Conservation (phyloP, 2,113 vertebrate genomes). For the Ranitomeya imitator region DNA sequence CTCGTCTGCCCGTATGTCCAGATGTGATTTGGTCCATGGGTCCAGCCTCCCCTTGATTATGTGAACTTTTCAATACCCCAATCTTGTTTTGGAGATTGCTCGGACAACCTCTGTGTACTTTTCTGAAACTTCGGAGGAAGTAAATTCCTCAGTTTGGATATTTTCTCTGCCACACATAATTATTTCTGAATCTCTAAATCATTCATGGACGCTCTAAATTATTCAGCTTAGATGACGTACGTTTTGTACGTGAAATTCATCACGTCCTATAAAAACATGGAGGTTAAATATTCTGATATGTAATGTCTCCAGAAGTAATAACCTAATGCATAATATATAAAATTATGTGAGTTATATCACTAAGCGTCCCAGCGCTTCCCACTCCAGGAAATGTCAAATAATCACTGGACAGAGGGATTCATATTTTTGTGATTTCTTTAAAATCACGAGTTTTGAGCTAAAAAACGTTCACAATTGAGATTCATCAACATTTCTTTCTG, state of each 20-base stretch:
- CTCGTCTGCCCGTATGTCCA: too few species aligned
- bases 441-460: background rate
- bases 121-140: background rate
- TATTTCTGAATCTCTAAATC: slow-evolving; percentile 28
- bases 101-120: background rate
- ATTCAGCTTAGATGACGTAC: background rate
- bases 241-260: slow-evolving; percentile 5
- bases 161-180: slow-evolving; percentile 21
- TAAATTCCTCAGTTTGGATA: background rate
- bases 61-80: too few species aligned
- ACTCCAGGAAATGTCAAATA: background rate
- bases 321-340: slow-evolving; percentile 14
- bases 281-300: background rate
- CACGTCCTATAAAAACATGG: background rate
- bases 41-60: too few species aligned
- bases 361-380: background rate
- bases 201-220: slow-evolving; percentile 17
- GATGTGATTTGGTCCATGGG: too few species aligned
- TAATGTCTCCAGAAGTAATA: slow-evolving; percentile 22
- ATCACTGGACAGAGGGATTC: background rate
- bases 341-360: background rate
- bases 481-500: too few species aligned
- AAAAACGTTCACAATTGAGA: too few species aligned
- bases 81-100: too few species aligned
- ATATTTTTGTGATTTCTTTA: background rate